These are phyloP conservation scores for Cydia fagiglandana DNA, from an alignment of 1,140 invertebrate species.

Conservation along the genomic window DNA sequence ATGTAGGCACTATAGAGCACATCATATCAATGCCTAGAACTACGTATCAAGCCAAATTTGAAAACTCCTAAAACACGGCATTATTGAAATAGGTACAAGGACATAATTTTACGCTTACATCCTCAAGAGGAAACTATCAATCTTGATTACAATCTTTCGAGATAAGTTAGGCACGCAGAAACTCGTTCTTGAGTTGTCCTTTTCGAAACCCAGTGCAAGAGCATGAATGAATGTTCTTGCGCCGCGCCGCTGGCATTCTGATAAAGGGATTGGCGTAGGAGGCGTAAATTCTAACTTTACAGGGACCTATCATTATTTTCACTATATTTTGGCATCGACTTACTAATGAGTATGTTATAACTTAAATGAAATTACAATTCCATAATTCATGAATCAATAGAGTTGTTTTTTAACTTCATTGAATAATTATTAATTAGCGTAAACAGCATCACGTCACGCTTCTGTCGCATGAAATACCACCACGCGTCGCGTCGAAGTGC, in stretches of 20 bases:
- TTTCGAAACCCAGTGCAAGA: conserved; percentile 42
- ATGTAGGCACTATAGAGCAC: too few species aligned
- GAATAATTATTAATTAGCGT: conserved; percentile 62
- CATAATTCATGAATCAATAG: background rate
- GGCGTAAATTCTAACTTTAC: background rate
- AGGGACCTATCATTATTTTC: background rate
- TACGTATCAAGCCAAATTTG: background rate
- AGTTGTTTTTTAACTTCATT: conserved; percentile 48
- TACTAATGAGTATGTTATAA: background rate
- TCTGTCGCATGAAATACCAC: conserved; percentile 52
- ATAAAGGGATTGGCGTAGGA: background rate
- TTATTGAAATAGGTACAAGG: background rate
- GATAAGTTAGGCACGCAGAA: conserved; percentile 42
- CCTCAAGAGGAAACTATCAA: conserved; percentile 46
- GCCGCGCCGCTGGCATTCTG: background rate
- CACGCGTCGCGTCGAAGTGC: conserved; percentile 52
- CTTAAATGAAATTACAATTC: too few species aligned
- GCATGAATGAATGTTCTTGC: conserved; percentile 37
- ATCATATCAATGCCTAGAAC: background rate
- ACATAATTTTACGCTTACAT: background rate
- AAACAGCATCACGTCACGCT: conserved; percentile 64
- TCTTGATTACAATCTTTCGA: conserved; percentile 52
- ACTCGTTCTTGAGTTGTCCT: conserved; percentile 39
- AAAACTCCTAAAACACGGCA: background rate
- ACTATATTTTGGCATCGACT: background rate